Evolutionary conservation across 2,113 vertebrate species (phyloP).

Genomic region (Dryoscopus gambensis): DNA sequence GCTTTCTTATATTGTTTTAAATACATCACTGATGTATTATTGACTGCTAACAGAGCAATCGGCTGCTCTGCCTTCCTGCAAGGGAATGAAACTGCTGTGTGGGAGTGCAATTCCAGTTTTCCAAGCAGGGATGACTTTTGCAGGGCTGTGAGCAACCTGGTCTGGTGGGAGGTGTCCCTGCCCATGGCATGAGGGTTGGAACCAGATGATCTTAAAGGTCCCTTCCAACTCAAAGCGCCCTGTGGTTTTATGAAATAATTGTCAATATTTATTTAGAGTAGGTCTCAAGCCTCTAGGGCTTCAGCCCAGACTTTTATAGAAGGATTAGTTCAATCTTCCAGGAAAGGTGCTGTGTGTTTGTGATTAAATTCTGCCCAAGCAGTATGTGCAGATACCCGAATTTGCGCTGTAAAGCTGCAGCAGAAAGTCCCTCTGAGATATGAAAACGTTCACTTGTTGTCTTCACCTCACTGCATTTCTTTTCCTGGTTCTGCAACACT

Average conservation of each 20-base stretch:
- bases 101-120: neutral
- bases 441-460: neutral
- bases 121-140: neutral
- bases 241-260: neutral
- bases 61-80: neutral
- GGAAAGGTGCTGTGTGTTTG: neutral
- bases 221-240: neutral
- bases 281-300: neutral
- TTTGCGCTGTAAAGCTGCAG: neutral
- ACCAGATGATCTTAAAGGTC: neutral
- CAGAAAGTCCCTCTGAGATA: neutral
- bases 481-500: neutral
- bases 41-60: neutral
- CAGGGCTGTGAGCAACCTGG: neutral
- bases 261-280: neutral
- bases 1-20: neutral
- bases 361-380: neutral
- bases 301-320: neutral
- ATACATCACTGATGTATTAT: too few relatives aligned
- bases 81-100: neutral
- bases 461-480: neutral
- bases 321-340: neutral
- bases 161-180: neutral
- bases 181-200: neutral
- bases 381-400: neutral